phyloP scores from a whole-genome alignment of 1,140 invertebrate species.

The Halyomorpha halys region DNA sequence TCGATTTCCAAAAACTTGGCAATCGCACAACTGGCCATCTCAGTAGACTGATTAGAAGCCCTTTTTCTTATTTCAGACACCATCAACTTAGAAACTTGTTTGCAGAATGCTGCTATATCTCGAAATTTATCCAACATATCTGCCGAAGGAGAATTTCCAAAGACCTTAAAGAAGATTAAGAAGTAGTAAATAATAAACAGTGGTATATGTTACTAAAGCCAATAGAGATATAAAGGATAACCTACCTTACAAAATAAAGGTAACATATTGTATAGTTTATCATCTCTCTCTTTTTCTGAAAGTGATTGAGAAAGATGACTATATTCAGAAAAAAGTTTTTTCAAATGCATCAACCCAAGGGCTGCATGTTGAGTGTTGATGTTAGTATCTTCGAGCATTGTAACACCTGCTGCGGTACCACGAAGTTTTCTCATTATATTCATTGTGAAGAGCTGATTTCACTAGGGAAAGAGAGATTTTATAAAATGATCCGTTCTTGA shows the following conservation, averaged over 20 bases:
- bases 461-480: too few species aligned
- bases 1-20: constrained; percentile 91
- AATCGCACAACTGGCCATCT: constrained; percentile 89
- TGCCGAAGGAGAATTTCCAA: constrained; percentile 74
- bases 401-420: constrained; percentile 43
- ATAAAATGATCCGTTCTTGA: too few species aligned
- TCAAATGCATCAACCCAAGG: constrained; percentile 87
- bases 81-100: constrained; percentile 90
- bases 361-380: constrained; percentile 63
- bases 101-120: constrained; percentile 84
- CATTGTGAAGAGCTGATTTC: constrained; percentile 40
- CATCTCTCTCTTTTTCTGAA: constrained; percentile 74
- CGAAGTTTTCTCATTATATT: constrained; percentile 76
- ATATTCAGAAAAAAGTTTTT: constrained; percentile 91
- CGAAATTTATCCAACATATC: constrained; percentile 94
- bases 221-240: background rate
- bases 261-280: constrained; percentile 94
- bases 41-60: constrained; percentile 91
- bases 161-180: constrained; percentile 52
- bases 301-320: constrained; percentile 72
- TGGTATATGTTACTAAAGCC: too few species aligned
- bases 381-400: constrained; percentile 40
- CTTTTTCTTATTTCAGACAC: constrained; percentile 86
- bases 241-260: constrained; percentile 93
- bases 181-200: background rate